Percentiles rank a stretch among this genome's conserved stretches.
These are phyloP conservation scores for Podarcis raffonei DNA, from an alignment of 2,113 vertebrate species.

Conservation along the genomic window DNA sequence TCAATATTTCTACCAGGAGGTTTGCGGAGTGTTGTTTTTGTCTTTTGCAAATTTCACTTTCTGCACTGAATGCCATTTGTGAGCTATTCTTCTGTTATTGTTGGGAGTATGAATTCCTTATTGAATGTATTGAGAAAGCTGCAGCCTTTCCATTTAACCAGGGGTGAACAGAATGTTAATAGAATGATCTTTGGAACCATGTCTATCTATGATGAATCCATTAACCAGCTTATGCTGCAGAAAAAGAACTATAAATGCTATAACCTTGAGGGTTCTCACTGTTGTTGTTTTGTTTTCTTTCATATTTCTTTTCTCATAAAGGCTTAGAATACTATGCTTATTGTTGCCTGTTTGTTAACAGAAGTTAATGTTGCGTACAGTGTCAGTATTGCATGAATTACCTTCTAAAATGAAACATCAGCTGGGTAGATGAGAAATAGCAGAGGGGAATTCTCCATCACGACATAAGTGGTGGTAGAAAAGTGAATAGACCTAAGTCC, in stretches of 20 bases:
- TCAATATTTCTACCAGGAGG: background rate
- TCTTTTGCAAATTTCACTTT: background rate
- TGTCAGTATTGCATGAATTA: constrained; percentile 32
- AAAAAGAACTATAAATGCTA: constrained; percentile 13
- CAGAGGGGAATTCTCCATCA: background rate
- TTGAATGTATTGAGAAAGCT: background rate
- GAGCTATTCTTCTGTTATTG: background rate
- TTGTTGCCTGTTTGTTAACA: background rate
- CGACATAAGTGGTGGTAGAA: background rate
- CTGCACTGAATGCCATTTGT: constrained; percentile 2
- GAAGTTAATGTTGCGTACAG: background rate
- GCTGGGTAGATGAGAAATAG: background rate
- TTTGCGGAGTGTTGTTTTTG: background rate
- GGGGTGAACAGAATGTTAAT: background rate
- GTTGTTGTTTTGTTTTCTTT: background rate
- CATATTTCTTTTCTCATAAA: background rate
- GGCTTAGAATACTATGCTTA: constrained; percentile 13
- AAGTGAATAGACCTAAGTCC: background rate
- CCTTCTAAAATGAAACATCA: background rate
- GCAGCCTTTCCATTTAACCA: background rate
- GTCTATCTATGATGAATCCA: background rate
- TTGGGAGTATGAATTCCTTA: background rate
- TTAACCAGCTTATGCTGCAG: background rate
- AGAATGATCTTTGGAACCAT: constrained; percentile 12
- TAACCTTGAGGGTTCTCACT: constrained; percentile 5